Percentiles rank a stretch among this genome's conserved stretches.
phyloP scores from a whole-genome alignment of 2,113 vertebrate species.

The Phocoena sinus region DNA sequence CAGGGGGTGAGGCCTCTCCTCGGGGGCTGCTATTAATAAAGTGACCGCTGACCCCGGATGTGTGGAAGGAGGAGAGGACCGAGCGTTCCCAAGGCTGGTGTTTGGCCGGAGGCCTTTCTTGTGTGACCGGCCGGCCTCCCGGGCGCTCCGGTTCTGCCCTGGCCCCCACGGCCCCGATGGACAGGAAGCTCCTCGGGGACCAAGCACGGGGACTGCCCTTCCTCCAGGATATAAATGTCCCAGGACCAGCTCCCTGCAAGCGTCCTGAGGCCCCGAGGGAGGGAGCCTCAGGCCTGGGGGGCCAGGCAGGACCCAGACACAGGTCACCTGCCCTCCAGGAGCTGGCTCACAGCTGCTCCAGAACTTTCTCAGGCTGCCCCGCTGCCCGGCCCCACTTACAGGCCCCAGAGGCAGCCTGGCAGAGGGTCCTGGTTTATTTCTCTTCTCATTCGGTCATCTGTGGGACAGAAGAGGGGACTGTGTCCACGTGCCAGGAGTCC shows the following conservation, averaged over 20 bases:
- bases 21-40: conserved; percentile 57
- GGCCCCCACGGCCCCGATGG: neutral
- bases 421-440: rapidly evolving
- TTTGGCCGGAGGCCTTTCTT: neutral
- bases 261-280: neutral
- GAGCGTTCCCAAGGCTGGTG: conserved; percentile 13
- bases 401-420: neutral
- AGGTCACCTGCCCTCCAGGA: neutral
- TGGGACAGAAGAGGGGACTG: rapidly evolving
- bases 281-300: neutral
- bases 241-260: neutral
- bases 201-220: neutral
- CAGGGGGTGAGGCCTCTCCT: neutral
- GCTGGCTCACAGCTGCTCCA: neutral
- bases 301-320: neutral
- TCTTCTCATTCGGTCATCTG: neutral
- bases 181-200: neutral
- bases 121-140: neutral
- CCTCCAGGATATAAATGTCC: conserved; percentile 31
- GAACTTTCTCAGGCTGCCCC: neutral
- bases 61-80: neutral
- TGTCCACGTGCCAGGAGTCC: neutral
- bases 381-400: rapidly evolving
- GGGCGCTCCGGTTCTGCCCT: neutral
- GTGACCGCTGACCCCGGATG: conserved; percentile 50